A percentile compares a stretch with the other conserved stretches of the same genome.
These are phyloP conservation scores for Monopterus albus DNA, from an alignment of 2,113 vertebrate genomes.

Conservation along the genomic window DNA sequence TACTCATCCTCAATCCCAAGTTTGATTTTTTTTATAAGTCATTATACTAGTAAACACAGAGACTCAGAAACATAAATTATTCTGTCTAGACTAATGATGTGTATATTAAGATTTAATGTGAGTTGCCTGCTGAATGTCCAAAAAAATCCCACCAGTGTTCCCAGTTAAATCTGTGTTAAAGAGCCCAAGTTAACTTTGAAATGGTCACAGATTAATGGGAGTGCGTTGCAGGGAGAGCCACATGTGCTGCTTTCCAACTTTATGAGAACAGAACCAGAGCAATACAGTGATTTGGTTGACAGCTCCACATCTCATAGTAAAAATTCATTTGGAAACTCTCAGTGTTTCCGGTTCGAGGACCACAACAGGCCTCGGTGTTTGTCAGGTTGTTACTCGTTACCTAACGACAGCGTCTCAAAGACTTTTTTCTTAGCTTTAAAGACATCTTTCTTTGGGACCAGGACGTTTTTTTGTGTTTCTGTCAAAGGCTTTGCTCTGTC, in stretches of 20 bases:
- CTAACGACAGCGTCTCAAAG: constrained; percentile 70
- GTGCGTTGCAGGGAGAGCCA: not conserved
- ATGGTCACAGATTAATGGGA: constrained; percentile 38
- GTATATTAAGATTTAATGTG: constrained; percentile 53
- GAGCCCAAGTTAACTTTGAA: constrained; percentile 6
- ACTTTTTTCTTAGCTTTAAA: constrained; percentile 49
- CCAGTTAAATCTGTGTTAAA: constrained; percentile 19
- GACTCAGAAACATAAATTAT: constrained; percentile 63
- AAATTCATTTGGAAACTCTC: constrained; percentile 77
- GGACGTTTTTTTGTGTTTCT: constrained; percentile 4
- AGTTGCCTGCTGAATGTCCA: constrained; percentile 40
- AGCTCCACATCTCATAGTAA: constrained; percentile 64
- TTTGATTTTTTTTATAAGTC: constrained; percentile 32
- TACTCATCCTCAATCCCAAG: constrained; percentile 45
- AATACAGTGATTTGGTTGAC: constrained; percentile 65
- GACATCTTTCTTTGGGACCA: constrained; percentile 20
- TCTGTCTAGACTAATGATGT: constrained; percentile 53
- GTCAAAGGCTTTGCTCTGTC: constrained; percentile 69
- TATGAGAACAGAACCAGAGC: constrained; percentile 63
- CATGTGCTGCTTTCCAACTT: constrained; percentile 29
- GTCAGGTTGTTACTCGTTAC: constrained; percentile 69
- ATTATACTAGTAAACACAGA: constrained; percentile 68
- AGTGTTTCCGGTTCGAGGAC: constrained; percentile 67
- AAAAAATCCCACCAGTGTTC: not conserved
- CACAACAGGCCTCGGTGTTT: constrained; percentile 50